These are phyloP conservation scores for Drosophila gaucha DNA, from an alignment of 2,888 invertebrate species.

Conservation along the genomic window DNA sequence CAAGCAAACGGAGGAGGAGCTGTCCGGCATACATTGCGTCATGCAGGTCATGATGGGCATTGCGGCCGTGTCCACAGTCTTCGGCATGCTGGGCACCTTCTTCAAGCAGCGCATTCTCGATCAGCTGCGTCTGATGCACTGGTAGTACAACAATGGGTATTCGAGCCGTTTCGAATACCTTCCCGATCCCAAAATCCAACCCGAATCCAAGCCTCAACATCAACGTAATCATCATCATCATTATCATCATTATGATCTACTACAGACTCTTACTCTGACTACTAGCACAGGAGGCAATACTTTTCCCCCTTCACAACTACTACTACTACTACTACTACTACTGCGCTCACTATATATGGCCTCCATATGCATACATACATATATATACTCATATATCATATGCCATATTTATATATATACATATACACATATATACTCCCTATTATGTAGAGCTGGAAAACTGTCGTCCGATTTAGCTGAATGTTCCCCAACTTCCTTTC, in stretches of 20 bases:
- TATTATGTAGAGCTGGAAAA: slow-evolving; percentile 44
- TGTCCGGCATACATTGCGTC: slow-evolving; percentile 84
- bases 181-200: slow-evolving; percentile 10
- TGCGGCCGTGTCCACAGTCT: slow-evolving; percentile 84
- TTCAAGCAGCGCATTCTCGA: slow-evolving; percentile 85
- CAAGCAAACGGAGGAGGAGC: slow-evolving; percentile 82
- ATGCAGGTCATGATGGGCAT: slow-evolving; percentile 85
- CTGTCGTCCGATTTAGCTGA: not conserved
- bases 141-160: slow-evolving; percentile 83
- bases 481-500: not conserved
- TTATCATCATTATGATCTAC: slow-evolving; percentile 18
- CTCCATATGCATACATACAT: slow-evolving; percentile 24
- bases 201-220: slow-evolving; percentile 1
- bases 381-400: slow-evolving; percentile 47
- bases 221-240: slow-evolving; percentile 24
- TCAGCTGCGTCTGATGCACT: slow-evolving; percentile 85
- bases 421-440: slow-evolving; percentile 40
- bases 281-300: slow-evolving; percentile 31
- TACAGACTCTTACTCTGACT: slow-evolving; percentile 13
- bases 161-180: slow-evolving; percentile 68
- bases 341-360: slow-evolving; percentile 24
- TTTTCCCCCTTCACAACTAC: slow-evolving; percentile 31
- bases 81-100: slow-evolving; percentile 85
- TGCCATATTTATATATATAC: slow-evolving; percentile 41
- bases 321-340: slow-evolving; percentile 48